Evolutionary conservation across 1,140 invertebrate species (phyloP), one percentile per base, ranked within the genome.

Genomic region (Zaprionus africanus): DNA sequence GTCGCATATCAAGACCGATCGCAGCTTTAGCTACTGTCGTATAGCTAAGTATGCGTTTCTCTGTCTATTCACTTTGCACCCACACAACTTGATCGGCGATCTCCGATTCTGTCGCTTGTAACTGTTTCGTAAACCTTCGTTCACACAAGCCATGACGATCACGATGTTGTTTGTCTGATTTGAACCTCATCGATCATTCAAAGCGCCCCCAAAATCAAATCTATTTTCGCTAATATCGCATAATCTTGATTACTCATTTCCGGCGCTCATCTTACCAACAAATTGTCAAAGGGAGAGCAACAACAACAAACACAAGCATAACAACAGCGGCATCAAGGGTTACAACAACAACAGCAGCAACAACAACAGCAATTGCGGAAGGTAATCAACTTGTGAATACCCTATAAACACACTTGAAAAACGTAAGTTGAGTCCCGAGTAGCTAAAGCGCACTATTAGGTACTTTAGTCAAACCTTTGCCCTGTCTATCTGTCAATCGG

Each of bases 241-340:
- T 79, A 84, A 87, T 90, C 85, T 90, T 90, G 85, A 90, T 90
- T 90, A 90, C 79, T 90, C 86, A 90, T 90, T 90, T 90, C 85
- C 85, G 85, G 85, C 70, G 85, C 85, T 79, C 85, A 84, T 79
- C 85, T 72, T 69, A 72, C 69, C 62, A 63, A 67, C 80, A 76
- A 81, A 83, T 87, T 88, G 84, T 88, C 84, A 88, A 84, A 88
- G 81, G 61, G 81, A 88, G 81, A 70, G 53, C 13, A 24, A 57
- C 7, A 22, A 1, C 11, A 34, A 28, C 19, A 26, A 11, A 9
- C 41, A 26, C 15, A 49, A 46, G 0, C 17, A 28, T 26, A 31
- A 28, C 54, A 34, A n/a, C 38, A 41, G 26, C 17, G 49, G 31
- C 31, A 34, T 0, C 2, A 31, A 9, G 7, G 9, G 28, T 2